These are phyloP conservation scores for Neodiprion virginianus DNA, from an alignment of 1,140 invertebrate species.

Conservation along the genomic window DNA sequence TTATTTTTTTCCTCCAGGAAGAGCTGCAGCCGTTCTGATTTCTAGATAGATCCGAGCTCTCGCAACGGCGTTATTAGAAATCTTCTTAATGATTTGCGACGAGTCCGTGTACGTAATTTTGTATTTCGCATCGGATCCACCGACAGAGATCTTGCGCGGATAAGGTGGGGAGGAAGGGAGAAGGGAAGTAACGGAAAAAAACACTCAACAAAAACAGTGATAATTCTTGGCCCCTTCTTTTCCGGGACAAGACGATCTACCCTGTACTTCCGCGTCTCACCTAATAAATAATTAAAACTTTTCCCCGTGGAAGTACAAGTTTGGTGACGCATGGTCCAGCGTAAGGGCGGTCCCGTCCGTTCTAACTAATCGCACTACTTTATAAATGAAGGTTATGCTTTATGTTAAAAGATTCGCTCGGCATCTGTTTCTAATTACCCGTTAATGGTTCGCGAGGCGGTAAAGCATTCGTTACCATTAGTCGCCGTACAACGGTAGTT, in stretches of 20 bases:
- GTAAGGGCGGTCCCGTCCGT: slow-evolving; percentile 44
- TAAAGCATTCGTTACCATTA: slow-evolving; percentile 59
- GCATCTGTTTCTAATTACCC: slow-evolving; percentile 65
- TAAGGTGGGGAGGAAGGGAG: too few species aligned
- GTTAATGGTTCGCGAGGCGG: slow-evolving; percentile 57
- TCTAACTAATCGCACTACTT: slow-evolving; percentile 60
- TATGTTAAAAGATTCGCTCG: slow-evolving; percentile 63
- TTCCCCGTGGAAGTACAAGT: slow-evolving; percentile 55
- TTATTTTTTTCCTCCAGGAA: background rate
- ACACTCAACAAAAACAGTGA: too few species aligned
- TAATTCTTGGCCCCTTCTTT: too few species aligned
- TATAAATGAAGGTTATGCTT: slow-evolving; percentile 64
- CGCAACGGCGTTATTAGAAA: too few species aligned
- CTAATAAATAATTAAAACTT: slow-evolving; percentile 65
- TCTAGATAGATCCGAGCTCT: too few species aligned
- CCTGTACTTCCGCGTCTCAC: slow-evolving; percentile 39
- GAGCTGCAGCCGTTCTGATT: too few species aligned
- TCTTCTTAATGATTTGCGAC: too few species aligned
- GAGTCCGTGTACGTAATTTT: too few species aligned
- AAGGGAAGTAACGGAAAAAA: too few species aligned
- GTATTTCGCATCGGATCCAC: too few species aligned
- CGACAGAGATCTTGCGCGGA: too few species aligned
- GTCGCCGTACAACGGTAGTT: slow-evolving; percentile 25
- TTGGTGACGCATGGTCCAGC: slow-evolving; percentile 54
- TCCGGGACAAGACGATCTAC: background rate